Conservation (phyloP, 2,113 vertebrate genomes). For the Chaetura pelagica region DNA sequence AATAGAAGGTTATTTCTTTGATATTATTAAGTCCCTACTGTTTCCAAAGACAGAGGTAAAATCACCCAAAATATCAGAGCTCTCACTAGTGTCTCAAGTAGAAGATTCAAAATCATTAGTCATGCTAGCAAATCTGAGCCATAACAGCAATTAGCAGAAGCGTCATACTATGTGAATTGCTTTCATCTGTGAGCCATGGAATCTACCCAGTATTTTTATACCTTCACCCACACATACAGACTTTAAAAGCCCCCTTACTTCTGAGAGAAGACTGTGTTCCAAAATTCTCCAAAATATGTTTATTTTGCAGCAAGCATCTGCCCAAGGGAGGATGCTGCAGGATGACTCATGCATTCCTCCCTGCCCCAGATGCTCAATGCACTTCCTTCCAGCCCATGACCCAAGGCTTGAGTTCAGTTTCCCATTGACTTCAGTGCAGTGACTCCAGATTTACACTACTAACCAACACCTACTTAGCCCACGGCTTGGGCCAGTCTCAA, state of each 20-base stretch:
- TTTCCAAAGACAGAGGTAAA: background rate
- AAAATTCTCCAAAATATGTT: slow-evolving; percentile 32
- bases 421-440: slow-evolving; percentile 22
- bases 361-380: slow-evolving; percentile 23
- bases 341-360: slow-evolving; percentile 55
- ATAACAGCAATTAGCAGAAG: background rate
- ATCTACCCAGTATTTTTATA: slow-evolving; percentile 13
- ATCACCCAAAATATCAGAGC: background rate
- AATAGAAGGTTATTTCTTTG: background rate
- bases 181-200: slow-evolving; percentile 34
- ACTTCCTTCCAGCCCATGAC: slow-evolving; percentile 57
- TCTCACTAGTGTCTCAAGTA: background rate
- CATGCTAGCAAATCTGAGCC: slow-evolving; percentile 8
- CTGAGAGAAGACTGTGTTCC: background rate
- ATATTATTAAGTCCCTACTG: background rate
- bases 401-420: slow-evolving; percentile 45
- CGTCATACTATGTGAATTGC: background rate
- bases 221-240: slow-evolving; percentile 30
- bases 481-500: background rate
- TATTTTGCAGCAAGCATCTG: slow-evolving; percentile 45
- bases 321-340: slow-evolving; percentile 58
- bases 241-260: slow-evolving; percentile 20
- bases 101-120: slow-evolving; percentile 15
- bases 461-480: slow-evolving; percentile 37
- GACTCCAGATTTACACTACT: slow-evolving; percentile 27